Percentiles rank a stretch among this genome's conserved stretches.
Conservation (phyloP, 2,888 invertebrate species). For the Charanyca ferruginea region DNA sequence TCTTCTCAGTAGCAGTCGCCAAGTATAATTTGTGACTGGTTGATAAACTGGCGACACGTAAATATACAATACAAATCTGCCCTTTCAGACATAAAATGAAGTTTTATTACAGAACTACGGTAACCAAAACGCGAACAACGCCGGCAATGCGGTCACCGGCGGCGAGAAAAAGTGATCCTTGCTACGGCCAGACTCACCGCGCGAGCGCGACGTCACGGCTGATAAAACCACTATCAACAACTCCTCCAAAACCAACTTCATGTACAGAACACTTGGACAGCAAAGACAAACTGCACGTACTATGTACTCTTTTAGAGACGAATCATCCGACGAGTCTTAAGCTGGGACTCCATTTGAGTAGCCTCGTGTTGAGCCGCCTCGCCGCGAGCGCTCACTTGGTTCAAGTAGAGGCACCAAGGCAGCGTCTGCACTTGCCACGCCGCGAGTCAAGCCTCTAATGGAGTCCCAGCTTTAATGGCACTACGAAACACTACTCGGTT, state of each 20-base stretch:
- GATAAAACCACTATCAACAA: constrained; percentile 21
- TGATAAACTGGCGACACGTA: too few species aligned
- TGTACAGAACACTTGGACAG: constrained; percentile 6
- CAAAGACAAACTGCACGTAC: constrained; percentile 26
- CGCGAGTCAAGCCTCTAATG: too few species aligned
- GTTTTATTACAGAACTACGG: constrained; percentile 77
- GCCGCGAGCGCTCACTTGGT: too few species aligned
- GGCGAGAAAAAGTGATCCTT: constrained; percentile 80
- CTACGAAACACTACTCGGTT: background rate
- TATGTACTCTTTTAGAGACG: constrained; percentile 20
- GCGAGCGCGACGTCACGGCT: constrained; percentile 28
- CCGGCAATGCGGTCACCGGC: constrained; percentile 62
- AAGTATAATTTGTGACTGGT: too few species aligned
- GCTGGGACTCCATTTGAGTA: too few species aligned
- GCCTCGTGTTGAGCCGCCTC: too few species aligned
- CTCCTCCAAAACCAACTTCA: constrained; percentile 19
- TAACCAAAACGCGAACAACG: constrained; percentile 65
- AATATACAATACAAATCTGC: too few species aligned
- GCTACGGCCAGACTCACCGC: constrained; percentile 9
- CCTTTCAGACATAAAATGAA: background rate
- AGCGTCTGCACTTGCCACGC: too few species aligned
- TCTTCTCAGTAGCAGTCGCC: too few species aligned
- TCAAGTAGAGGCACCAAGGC: too few species aligned
- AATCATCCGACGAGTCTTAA: constrained; percentile 38
- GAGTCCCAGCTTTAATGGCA: too few species aligned